These are phyloP conservation scores for Lycocerus yunnanus DNA, from an alignment of 2,888 invertebrate genomes.

Conservation along the genomic window DNA sequence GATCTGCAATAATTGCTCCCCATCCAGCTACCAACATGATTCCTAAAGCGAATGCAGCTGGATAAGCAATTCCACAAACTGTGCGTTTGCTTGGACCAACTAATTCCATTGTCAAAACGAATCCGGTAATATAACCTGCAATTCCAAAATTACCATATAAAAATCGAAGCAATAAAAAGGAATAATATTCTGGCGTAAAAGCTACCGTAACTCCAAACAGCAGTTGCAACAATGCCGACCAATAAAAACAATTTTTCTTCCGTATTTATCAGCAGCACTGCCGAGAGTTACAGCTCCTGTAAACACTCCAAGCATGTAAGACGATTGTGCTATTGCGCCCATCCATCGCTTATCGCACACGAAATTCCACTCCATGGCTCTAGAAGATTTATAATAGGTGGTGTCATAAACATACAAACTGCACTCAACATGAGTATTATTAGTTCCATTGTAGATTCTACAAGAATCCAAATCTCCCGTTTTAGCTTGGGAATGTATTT, in stretches of 20 bases:
- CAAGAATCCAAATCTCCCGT: conserved; percentile 69
- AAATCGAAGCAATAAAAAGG: conserved; percentile 70
- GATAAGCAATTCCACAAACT: conserved; percentile 78
- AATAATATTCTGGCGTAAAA: conserved; percentile 76
- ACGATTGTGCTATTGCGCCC: conserved; percentile 77
- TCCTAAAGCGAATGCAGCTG: conserved; percentile 78
- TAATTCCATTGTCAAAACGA: conserved; percentile 79
- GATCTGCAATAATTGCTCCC: conserved; percentile 76
- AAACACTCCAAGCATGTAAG: conserved; percentile 84
- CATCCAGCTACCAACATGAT: conserved; percentile 84
- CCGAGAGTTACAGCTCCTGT: conserved; percentile 79
- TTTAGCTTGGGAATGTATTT: conserved; percentile 63
- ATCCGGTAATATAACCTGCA: conserved; percentile 74
- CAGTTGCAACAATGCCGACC: conserved; percentile 75
- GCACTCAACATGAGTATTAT: conserved; percentile 55
- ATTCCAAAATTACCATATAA: conserved; percentile 82
- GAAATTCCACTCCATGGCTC: conserved; percentile 81
- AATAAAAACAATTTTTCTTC: conserved; percentile 77
- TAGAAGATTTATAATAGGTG: conserved; percentile 72
- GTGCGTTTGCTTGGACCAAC: conserved; percentile 82
- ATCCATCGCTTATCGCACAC: conserved; percentile 82
- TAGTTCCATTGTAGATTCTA: conserved; percentile 54
- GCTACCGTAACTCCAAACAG: conserved; percentile 71
- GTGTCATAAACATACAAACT: conserved; percentile 72
- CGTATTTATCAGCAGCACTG: conserved; percentile 75